These are phyloP conservation scores for Halcyon badia DNA, from an alignment of 2,797 vertebrate species.

Conservation along the genomic window DNA sequence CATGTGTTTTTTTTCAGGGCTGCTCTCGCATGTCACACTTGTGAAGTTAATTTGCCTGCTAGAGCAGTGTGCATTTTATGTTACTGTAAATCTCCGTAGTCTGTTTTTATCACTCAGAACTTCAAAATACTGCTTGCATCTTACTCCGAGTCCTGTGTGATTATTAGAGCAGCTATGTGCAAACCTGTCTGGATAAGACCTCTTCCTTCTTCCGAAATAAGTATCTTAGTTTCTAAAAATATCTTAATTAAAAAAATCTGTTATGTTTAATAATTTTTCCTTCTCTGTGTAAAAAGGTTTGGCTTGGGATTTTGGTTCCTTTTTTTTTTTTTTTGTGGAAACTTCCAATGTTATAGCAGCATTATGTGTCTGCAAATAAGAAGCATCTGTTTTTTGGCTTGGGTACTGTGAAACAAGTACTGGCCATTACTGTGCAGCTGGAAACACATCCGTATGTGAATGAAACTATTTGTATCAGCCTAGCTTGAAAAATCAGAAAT, in stretches of 20 bases:
- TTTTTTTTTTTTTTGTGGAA: neutral
- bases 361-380: constrained; percentile 37
- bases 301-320: neutral
- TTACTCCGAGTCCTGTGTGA: neutral
- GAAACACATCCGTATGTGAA: constrained; percentile 72
- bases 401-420: constrained; percentile 69
- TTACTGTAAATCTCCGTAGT: constrained; percentile 21
- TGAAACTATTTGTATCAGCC: constrained; percentile 72
- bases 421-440: constrained; percentile 67
- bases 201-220: neutral
- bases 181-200: constrained; percentile 4
- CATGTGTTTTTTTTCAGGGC: neutral
- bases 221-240: constrained; percentile 1
- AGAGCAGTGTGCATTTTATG: constrained; percentile 14
- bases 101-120: constrained; percentile 3
- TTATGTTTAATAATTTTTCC: neutral
- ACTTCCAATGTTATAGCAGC: constrained; percentile 6
- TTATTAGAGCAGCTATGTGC: constrained; percentile 10
- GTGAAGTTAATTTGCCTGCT: constrained; percentile 53
- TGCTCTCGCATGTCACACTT: neutral
- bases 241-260: neutral
- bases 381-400: constrained; percentile 37
- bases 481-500: constrained; percentile 66
- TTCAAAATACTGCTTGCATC: constrained; percentile 57
- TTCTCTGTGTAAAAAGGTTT: neutral